Conservation (phyloP, 1,140 invertebrate genomes). For the Drosophila sproati region DNA sequence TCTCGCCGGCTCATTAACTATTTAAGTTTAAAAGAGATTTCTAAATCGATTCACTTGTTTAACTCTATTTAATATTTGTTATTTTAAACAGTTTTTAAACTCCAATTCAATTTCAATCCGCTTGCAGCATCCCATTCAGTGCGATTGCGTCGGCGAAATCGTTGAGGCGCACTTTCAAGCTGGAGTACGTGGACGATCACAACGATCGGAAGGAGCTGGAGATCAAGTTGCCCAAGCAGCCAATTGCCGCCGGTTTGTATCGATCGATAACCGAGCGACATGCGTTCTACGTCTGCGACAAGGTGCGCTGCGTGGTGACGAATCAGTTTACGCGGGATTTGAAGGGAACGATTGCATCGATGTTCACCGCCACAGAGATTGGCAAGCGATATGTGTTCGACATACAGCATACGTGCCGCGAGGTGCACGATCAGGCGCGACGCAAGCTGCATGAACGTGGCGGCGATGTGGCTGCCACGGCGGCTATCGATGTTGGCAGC, state of each 20-base stretch:
- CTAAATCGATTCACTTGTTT: constrained; percentile 35
- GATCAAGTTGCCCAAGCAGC: constrained; percentile 92
- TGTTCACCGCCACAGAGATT: constrained; percentile 94
- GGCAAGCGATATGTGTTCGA: constrained; percentile 96
- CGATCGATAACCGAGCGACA: constrained; percentile 95
- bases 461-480: constrained; percentile 76
- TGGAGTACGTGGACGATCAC: constrained; percentile 90
- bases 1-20: too few species aligned
- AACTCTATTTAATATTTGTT: too few species aligned
- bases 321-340: constrained; percentile 94
- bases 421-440: constrained; percentile 94
- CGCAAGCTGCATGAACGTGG: constrained; percentile 88
- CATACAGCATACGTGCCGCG: constrained; percentile 93
- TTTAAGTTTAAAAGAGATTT: neutral
- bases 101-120: neutral
- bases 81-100: too few species aligned
- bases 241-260: constrained; percentile 92
- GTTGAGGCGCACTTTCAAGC: constrained; percentile 89
- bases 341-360: constrained; percentile 95
- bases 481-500: constrained; percentile 21
- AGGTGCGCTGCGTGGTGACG: constrained; percentile 93
- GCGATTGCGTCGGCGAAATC: constrained; percentile 93
- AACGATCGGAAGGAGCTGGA: constrained; percentile 89
- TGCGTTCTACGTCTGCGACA: constrained; percentile 96
- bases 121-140: constrained; percentile 92